These are phyloP conservation scores for Sarotherodon lohbergeri DNA, from an alignment of 2,113 vertebrate genomes.

Conservation along the genomic window DNA sequence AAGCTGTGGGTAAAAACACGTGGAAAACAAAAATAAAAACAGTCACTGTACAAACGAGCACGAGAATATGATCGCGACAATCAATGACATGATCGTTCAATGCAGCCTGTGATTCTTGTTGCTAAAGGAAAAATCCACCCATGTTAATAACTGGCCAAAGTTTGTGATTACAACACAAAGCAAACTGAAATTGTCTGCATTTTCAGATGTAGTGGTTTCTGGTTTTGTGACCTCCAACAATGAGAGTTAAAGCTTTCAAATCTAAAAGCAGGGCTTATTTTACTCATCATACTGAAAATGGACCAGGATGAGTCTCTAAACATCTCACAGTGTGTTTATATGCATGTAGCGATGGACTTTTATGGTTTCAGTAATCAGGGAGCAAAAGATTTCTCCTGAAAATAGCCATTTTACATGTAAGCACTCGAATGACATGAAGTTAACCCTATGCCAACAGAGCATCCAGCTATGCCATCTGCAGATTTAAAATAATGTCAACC, in stretches of 20 bases:
- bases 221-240: not conserved
- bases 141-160: not conserved
- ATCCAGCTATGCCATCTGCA: not conserved
- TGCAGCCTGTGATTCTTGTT: not conserved
- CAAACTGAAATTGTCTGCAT: not conserved
- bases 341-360: not conserved
- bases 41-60: constrained; percentile 22
- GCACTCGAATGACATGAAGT: not conserved
- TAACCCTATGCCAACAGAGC: not conserved
- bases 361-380: not conserved
- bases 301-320: not conserved
- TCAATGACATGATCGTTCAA: not conserved
- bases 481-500: not conserved
- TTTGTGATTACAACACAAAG: not conserved
- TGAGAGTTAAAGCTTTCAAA: not conserved
- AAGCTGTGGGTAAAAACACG: constrained; percentile 34
- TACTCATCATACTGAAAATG: not conserved
- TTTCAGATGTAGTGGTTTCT: not conserved
- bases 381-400: not conserved
- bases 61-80: not conserved
- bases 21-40: not conserved
- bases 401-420: not conserved
- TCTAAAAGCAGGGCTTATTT: not conserved
- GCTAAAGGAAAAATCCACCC: constrained; percentile 29
- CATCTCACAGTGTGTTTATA: not conserved